Conservation (phyloP, 2,113 vertebrate species). For the Paradisaea rubra region DNA sequence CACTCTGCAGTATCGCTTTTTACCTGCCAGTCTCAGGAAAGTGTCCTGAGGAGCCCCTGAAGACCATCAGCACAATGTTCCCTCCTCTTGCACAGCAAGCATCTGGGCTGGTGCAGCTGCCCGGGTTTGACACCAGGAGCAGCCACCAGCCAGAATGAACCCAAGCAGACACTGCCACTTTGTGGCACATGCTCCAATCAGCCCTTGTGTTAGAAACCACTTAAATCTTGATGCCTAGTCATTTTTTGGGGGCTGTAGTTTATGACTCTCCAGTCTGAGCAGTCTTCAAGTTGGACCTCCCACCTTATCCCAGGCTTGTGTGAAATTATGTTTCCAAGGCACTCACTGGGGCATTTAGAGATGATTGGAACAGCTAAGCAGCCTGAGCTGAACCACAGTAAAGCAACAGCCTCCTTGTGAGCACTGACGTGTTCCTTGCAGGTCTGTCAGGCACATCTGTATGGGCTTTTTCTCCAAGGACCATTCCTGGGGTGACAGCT, state of each 20-base stretch:
- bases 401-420: background rate
- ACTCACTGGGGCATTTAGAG: background rate
- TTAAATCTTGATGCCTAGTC: background rate
- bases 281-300: background rate
- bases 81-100: background rate
- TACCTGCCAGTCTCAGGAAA: background rate
- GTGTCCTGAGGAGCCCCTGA: background rate
- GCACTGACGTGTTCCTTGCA: background rate
- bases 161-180: background rate
- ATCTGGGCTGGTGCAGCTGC: background rate
- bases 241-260: background rate
- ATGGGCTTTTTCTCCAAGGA: background rate
- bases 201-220: background rate
- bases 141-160: background rate
- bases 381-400: background rate
- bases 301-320: background rate
- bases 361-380: background rate
- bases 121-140: background rate
- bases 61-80: background rate
- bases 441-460: background rate
- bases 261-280: background rate
- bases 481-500: background rate
- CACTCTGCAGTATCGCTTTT: fast-evolving
- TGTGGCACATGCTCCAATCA: background rate
- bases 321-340: background rate